Evolutionary conservation across 2,888 invertebrate genomes (phyloP).

Genomic region (Diachrysia chrysitis): DNA sequence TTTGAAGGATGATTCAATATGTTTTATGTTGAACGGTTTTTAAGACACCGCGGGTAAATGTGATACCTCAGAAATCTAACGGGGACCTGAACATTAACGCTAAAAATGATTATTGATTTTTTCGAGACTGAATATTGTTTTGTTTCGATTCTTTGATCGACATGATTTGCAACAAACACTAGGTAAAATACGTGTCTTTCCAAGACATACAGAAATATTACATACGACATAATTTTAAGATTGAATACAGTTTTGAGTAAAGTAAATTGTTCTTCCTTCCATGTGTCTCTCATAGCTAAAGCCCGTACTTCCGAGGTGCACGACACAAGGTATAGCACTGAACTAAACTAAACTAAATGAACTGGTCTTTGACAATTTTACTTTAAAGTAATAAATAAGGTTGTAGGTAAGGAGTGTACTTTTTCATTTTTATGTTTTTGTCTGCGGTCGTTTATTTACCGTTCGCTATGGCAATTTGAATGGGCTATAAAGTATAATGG

Average conservation of each 20-base stretch:
- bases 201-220: too few species aligned
- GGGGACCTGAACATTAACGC: too few species aligned
- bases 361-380: neutral
- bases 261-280: neutral
- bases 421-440: neutral
- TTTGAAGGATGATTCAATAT: too few species aligned
- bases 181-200: too few species aligned
- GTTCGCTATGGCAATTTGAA: neutral
- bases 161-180: too few species aligned
- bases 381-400: neutral
- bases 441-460: neutral
- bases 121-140: too few species aligned
- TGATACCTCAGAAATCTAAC: too few species aligned
- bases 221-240: neutral
- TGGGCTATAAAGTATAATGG: neutral
- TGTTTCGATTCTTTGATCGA: too few species aligned
- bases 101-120: too few species aligned
- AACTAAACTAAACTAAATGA: neutral
- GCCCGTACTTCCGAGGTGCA: neutral
- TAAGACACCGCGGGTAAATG: too few species aligned
- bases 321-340: neutral
- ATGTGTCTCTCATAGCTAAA: neutral
- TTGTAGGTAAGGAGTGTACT: too few species aligned
- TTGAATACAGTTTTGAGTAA: neutral
- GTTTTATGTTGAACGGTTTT: too few species aligned